Evolutionary conservation across 2,797 vertebrate genomes (phyloP).

Genomic region (Platyrinchus mystaceus): DNA sequence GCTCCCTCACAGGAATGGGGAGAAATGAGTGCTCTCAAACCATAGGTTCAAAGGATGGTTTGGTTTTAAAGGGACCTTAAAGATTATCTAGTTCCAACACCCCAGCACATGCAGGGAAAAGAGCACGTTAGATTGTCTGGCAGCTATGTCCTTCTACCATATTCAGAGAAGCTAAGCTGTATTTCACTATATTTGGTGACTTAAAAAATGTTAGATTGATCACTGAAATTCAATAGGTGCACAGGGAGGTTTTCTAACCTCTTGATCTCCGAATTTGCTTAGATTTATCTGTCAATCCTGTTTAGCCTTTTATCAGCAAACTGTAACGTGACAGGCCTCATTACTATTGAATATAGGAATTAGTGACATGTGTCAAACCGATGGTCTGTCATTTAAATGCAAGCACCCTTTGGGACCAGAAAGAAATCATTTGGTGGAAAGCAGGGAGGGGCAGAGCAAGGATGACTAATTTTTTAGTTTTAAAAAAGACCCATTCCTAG

Average conservation of each 20-base stretch:
- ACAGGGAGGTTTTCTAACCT: neutral
- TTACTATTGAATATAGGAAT: neutral
- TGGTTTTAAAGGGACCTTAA: neutral
- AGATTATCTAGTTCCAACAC: neutral
- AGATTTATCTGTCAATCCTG: neutral
- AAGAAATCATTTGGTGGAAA: neutral
- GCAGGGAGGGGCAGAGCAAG: fast-evolving
- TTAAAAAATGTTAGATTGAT: neutral
- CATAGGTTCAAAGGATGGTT: neutral
- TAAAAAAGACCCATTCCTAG: neutral
- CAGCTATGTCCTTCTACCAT: neutral
- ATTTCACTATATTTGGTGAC: neutral
- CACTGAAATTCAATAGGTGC: neutral
- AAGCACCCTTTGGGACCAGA: neutral
- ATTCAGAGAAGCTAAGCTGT: neutral
- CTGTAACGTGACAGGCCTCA: neutral
- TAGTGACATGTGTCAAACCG: fast-evolving
- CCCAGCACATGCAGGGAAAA: neutral
- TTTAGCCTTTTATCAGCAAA: neutral
- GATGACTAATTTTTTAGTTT: neutral
- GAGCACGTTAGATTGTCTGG: fast-evolving
- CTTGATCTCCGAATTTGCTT: neutral
- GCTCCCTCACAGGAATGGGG: neutral
- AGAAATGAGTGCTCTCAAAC: neutral
- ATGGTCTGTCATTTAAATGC: neutral